phyloP scores from a whole-genome alignment of 2,113 vertebrate genomes.

The Aegotheles bennettii region DNA sequence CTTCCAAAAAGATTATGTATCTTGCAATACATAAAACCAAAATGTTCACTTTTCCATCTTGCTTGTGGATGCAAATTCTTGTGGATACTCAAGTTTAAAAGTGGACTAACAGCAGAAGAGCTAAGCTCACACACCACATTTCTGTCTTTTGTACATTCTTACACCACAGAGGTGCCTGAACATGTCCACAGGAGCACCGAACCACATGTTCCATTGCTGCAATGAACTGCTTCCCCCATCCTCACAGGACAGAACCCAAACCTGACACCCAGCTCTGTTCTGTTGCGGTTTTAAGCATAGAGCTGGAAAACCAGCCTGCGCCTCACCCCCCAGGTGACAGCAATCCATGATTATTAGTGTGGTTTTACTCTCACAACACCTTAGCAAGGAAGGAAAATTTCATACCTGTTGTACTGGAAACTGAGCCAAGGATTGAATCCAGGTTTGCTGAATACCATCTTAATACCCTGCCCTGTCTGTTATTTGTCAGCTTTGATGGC shows the following conservation, averaged over 20 bases:
- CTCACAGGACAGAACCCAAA: not conserved
- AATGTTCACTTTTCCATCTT: not conserved
- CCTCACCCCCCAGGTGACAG: not conserved
- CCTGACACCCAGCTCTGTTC: not conserved
- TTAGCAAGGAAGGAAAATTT: constrained; percentile 25
- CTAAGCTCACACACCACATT: not conserved
- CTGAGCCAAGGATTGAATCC: constrained; percentile 14
- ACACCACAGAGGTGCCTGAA: not conserved
- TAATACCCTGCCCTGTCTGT: constrained; percentile 5
- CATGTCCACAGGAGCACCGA: not conserved
- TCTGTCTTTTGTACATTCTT: not conserved
- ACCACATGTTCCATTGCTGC: accelerated
- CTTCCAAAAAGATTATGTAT: not conserved
- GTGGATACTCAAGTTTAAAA: not conserved
- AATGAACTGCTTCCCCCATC: not conserved
- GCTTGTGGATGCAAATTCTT: not conserved
- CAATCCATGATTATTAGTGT: not conserved
- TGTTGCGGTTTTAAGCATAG: not conserved
- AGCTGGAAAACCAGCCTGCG: not conserved
- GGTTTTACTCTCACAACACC: constrained; percentile 24
- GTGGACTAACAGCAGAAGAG: not conserved
- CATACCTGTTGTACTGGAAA: constrained; percentile 34
- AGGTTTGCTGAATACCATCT: not conserved
- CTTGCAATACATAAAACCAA: not conserved
- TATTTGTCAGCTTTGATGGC: not conserved